Evolutionary conservation across 2,888 invertebrate species (phyloP), one percentile per base, ranked within the genome.

Genomic region (Elegia similella): DNA sequence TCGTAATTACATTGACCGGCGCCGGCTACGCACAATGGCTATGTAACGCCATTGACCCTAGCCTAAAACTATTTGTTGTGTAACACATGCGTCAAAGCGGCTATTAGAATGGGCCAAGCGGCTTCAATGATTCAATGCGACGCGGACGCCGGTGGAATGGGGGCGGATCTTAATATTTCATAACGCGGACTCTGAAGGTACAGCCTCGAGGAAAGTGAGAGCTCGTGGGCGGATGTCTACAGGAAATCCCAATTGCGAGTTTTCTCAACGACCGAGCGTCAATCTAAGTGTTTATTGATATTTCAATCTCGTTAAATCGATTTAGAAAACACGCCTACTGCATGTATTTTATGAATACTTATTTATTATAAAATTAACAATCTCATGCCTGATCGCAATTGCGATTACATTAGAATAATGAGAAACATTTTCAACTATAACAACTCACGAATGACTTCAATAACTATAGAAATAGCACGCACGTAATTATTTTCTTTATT

Each of bases 111-210:
- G 77, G 72, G 70, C 68, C 72, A 68, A 66, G 68, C 73, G 67
- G 59, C 61, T 68, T 61, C 66, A 66, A 74, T 82, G 82, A 80
- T 80, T 76, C 75, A 75, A 75, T 62, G 58, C 65, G 67, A 67
- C 30, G 62, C 78, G 73, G 77, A 79, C 80, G 76, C 77, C 71
- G 62, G 44, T 47, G 62, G 75, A 80, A 80, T 82, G 83, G 72
- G 82, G 77, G 72, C 82, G 82, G 78, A 72, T 71, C 75, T 72
- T 68, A 58, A 62, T 66, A 80, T 87, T 86, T 85, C 86, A 78
- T 85, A 87, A 88, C 74, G 58, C 60, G 55, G 62, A 52, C 65
- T 60, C 63, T 61, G 59, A 58, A 61, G 57, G 63, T 65, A 62
- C 57, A 50, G 56, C 46, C 66, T 64, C 60, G 62, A 75, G 65